Evolutionary conservation across 92 coral and sea anemone species (phyloP).

Genomic region (Parazoanthus darwini): DNA sequence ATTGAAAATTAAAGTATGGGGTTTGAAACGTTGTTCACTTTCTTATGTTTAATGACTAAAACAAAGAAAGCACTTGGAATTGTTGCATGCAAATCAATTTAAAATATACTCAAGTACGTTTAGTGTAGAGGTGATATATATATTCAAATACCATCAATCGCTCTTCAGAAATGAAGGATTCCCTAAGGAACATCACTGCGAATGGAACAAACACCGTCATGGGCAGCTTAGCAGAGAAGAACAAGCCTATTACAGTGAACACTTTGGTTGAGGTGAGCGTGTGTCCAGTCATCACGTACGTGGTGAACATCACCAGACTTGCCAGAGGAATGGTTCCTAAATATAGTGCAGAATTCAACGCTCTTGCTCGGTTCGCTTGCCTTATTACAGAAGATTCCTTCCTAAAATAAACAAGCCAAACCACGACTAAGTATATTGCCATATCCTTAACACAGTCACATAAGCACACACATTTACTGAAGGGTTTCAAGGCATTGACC

Average conservation of each 20-base stretch:
- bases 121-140: no score
- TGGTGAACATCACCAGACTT: conserved; percentile 71
- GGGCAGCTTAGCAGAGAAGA: conserved; percentile 58
- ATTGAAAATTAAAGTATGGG: no score
- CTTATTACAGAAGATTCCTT: conserved; percentile 69
- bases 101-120: no score
- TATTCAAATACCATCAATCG: conserved; percentile 69
- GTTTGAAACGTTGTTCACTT: no score
- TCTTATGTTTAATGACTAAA: no score
- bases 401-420: conserved; percentile 43
- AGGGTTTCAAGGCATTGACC: background rate
- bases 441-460: background rate
- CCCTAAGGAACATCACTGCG: conserved; percentile 75
- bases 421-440: background rate
- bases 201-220: conserved; percentile 76
- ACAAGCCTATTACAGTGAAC: conserved; percentile 86
- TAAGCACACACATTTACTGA: no score
- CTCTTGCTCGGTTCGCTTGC: conserved; percentile 62
- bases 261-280: conserved; percentile 76
- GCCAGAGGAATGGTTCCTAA: conserved; percentile 59
- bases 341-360: conserved; percentile 69
- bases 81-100: no score
- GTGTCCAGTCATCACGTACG: conserved; percentile 79
- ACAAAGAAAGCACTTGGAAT: no score
- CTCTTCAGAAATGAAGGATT: conserved; percentile 73